A percentile compares a stretch with the other conserved stretches of the same genome.
Conservation (phyloP, 2,888 invertebrate species). For the Escarpia spicata region DNA sequence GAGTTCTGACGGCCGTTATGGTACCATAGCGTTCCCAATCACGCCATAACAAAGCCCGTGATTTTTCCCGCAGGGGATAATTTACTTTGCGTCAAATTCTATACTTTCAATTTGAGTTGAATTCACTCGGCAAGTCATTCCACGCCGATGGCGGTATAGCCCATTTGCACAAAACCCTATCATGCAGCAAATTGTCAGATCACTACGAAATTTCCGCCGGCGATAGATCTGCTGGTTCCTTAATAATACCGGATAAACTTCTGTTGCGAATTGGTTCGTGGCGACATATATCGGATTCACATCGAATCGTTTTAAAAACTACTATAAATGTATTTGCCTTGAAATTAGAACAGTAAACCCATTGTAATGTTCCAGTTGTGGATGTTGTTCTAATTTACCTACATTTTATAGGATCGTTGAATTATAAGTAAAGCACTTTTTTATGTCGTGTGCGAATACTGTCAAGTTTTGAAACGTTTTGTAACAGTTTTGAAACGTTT, state of each 20-base stretch:
- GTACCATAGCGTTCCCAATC: neutral
- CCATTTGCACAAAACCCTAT: neutral
- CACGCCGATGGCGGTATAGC: neutral
- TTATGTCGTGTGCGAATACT: too few relatives aligned
- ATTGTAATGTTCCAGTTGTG: neutral
- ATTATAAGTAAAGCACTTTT: too few relatives aligned
- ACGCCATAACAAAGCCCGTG: neutral
- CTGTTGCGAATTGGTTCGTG: neutral
- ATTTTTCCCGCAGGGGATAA: neutral
- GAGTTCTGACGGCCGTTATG: neutral
- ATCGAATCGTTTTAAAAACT: neutral
- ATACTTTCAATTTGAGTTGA: slow-evolving; percentile 3
- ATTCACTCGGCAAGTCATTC: neutral
- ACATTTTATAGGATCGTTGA: too few relatives aligned
- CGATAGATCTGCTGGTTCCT: neutral
- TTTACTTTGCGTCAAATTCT: neutral
- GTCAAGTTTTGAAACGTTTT: too few relatives aligned
- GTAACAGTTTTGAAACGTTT: too few relatives aligned
- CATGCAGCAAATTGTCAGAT: neutral
- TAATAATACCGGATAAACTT: neutral
- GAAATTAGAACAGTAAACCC: neutral
- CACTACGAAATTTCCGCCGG: neutral
- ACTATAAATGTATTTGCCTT: neutral
- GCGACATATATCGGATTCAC: neutral
- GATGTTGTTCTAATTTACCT: neutral